These are phyloP conservation scores for Heliconius hewitsoni DNA, from an alignment of 1,140 invertebrate genomes.

Conservation along the genomic window DNA sequence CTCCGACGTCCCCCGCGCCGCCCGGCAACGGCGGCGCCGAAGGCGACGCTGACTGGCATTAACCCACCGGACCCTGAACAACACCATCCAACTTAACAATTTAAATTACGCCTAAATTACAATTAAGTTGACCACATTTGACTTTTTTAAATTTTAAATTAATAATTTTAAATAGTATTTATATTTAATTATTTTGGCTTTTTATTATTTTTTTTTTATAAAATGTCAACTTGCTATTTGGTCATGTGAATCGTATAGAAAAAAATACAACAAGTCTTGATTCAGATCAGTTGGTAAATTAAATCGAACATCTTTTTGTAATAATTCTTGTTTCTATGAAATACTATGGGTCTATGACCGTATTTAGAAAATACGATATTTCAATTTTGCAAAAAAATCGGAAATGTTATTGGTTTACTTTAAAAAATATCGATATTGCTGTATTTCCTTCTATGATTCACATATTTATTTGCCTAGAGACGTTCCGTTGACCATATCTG, in stretches of 20 bases:
- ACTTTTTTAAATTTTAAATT: neutral
- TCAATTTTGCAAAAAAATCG: too few species aligned
- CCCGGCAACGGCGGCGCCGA: neutral
- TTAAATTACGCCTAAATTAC: neutral
- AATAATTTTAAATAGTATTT: neutral
- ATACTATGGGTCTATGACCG: too few species aligned
- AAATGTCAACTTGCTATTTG: neutral
- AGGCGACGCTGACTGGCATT: neutral
- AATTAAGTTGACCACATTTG: neutral
- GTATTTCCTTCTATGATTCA: too few species aligned
- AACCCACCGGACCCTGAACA: neutral
- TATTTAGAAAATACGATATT: too few species aligned
- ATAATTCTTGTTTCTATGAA: too few species aligned
- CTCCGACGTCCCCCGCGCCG: neutral
- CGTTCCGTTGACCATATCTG: neutral
- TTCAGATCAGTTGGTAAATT: too few species aligned
- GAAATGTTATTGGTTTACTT: too few species aligned
- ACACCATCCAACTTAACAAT: neutral
- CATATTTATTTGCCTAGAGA: neutral
- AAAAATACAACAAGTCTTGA: too few species aligned
- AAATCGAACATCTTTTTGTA: too few species aligned
- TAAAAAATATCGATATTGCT: too few species aligned
- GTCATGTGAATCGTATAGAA: neutral
- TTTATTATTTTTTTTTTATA: neutral
- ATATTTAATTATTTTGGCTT: neutral